A percentile compares a stretch with the other conserved stretches of the same genome.
Conservation (phyloP, 2,888 invertebrate genomes). For the Dynastes hyllus region DNA sequence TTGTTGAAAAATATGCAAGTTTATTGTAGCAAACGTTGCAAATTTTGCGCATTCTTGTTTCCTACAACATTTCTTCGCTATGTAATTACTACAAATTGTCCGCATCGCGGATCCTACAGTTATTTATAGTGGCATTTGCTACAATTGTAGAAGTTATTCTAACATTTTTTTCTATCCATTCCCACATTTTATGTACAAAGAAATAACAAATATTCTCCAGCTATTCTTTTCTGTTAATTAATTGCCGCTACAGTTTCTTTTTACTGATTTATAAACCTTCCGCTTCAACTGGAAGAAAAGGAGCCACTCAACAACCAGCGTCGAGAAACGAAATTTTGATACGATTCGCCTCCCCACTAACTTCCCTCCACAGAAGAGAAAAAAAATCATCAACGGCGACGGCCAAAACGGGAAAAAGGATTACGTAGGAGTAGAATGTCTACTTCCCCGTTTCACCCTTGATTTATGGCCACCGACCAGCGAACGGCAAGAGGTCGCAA, state of each 20-base stretch:
- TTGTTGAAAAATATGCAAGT: too few relatives aligned
- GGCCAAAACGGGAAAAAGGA: conserved; percentile 11
- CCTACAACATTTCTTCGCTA: too few relatives aligned
- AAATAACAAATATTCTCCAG: neutral
- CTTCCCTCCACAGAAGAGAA: neutral
- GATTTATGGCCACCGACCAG: conserved; percentile 50
- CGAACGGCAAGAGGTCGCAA: conserved; percentile 47
- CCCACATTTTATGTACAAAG: too few relatives aligned
- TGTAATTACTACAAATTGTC: too few relatives aligned
- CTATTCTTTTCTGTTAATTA: neutral
- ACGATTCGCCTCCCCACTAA: neutral
- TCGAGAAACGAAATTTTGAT: conserved; percentile 1
- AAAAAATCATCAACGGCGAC: conserved; percentile 18
- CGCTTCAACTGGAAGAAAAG: neutral
- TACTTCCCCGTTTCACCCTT: conserved; percentile 45
- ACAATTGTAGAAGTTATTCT: neutral
- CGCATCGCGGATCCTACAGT: too few relatives aligned
- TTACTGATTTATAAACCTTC: neutral
- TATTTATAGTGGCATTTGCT: too few relatives aligned
- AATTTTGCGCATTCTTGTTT: too few relatives aligned
- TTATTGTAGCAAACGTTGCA: too few relatives aligned
- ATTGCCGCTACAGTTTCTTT: neutral
- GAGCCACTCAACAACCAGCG: neutral
- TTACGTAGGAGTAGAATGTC: conserved; percentile 24
- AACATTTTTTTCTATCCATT: neutral